phyloP scores from a whole-genome alignment of 2,113 vertebrate species.

The Leucopsar rothschildi region DNA sequence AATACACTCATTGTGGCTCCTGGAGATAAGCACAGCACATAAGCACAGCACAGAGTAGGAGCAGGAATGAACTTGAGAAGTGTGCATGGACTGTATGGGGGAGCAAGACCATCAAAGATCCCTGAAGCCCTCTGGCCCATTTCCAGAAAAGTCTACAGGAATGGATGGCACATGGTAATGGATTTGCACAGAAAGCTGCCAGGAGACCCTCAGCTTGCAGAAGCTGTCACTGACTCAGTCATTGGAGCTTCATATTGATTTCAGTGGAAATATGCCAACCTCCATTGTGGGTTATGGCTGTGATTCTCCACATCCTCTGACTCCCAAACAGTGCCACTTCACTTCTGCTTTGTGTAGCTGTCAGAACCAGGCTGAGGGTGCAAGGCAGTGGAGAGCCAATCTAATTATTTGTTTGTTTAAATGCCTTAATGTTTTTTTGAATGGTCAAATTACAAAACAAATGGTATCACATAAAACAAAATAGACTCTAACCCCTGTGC shows the following conservation, averaged over 20 bases:
- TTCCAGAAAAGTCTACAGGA: neutral
- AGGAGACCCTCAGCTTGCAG: neutral
- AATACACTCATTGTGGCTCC: fast-evolving
- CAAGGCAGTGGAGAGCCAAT: neutral
- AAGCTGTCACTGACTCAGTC: fast-evolving
- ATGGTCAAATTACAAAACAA: neutral
- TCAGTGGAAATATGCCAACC: neutral
- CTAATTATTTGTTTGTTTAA: neutral
- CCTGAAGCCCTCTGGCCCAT: neutral
- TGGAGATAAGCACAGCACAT: neutral
- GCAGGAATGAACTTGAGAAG: neutral
- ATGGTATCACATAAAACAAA: neutral
- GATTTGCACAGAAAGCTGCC: neutral
- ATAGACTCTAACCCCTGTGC: neutral
- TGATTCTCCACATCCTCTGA: neutral
- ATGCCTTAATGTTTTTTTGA: neutral
- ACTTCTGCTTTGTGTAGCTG: neutral
- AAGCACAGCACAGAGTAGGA: neutral
- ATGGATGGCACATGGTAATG: neutral
- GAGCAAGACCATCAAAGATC: neutral
- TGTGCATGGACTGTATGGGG: neutral
- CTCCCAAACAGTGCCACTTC: neutral
- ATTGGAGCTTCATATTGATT: neutral
- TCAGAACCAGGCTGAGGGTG: neutral
- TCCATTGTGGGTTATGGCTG: neutral